A percentile compares a stretch with the other conserved stretches of the same genome.
phyloP scores from a whole-genome alignment of 1,140 invertebrate species.

The Chironomus striatipennis region DNA sequence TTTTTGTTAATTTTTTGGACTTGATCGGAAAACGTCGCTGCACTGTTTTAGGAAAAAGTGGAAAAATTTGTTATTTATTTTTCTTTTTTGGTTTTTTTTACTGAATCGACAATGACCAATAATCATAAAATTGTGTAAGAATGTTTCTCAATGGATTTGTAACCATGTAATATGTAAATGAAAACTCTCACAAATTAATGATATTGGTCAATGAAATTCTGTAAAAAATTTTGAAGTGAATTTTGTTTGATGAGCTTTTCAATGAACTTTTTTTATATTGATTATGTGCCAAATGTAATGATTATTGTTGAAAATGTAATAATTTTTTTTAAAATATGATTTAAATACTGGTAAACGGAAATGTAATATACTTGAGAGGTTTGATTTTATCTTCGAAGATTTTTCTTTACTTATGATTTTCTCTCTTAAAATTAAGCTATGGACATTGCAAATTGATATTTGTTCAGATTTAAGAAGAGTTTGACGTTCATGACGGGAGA shows the following conservation, averaged over 20 bases:
- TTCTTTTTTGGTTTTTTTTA: not conserved
- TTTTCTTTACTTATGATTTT: not conserved
- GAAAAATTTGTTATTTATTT: conserved; percentile 5
- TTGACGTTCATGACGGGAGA: not conserved
- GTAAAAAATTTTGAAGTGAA: not conserved
- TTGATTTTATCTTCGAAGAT: not conserved
- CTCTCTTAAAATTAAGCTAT: not conserved
- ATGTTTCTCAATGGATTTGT: not conserved
- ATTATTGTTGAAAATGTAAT: conserved; percentile 1
- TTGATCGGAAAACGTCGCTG: not conserved
- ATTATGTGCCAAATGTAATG: conserved; percentile 10
- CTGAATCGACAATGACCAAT: conserved; percentile 22
- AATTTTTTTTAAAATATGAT: conserved; percentile 17
- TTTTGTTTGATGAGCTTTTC: not conserved
- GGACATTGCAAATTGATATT: not conserved
- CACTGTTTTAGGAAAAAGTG: conserved; percentile 19
- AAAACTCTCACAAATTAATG: not conserved
- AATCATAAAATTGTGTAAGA: not conserved
- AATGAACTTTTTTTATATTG: not conserved
- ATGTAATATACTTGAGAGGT: conserved; percentile 42
- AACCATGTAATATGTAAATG: not conserved
- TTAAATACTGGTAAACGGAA: conserved; percentile 43
- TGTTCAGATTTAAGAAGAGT: not conserved
- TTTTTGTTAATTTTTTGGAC: conserved; percentile 25
- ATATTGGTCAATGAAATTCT: conserved; percentile 21